These are phyloP conservation scores for Volucella bombylans DNA, from an alignment of 2,888 invertebrate genomes.

Conservation along the genomic window DNA sequence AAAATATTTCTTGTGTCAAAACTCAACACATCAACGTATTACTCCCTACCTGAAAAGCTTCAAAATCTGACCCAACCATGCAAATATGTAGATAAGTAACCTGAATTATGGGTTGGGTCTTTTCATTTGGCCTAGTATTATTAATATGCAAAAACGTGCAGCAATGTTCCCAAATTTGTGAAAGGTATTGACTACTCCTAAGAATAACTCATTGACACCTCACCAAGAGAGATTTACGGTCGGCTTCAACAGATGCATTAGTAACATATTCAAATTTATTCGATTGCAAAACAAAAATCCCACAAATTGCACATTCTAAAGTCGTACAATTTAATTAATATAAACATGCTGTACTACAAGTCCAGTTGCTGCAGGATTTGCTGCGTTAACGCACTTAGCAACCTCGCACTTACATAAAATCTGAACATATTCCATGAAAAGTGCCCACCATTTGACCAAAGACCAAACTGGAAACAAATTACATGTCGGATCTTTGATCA, in stretches of 20 bases:
- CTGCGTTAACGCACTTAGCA: slow-evolving; percentile 55
- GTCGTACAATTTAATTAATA: slow-evolving; percentile 72
- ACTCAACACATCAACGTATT: not conserved
- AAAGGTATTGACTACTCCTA: slow-evolving; percentile 55
- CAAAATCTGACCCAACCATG: no score
- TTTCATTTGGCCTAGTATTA: not conserved
- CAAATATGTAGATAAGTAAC: no score
- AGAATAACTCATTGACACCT: slow-evolving; percentile 66
- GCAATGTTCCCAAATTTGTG: slow-evolving; percentile 58
- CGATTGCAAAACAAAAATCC: slow-evolving; percentile 40
- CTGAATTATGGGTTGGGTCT: not conserved
- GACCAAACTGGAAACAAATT: slow-evolving; percentile 69
- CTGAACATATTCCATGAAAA: not conserved
- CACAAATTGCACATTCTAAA: slow-evolving; percentile 62
- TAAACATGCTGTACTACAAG: slow-evolving; percentile 69
- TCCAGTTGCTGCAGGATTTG: slow-evolving; percentile 33
- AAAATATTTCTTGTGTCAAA: no score
- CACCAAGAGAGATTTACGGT: slow-evolving; percentile 65
- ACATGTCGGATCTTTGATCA: slow-evolving; percentile 72
- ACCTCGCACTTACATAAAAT: not conserved
- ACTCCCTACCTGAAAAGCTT: not conserved
- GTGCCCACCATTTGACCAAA: slow-evolving; percentile 45
- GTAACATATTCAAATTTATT: slow-evolving; percentile 63
- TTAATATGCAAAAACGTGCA: slow-evolving; percentile 14
- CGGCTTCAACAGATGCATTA: slow-evolving; percentile 31